Evolutionary conservation across 2,113 vertebrate species (phyloP), one percentile per base, ranked within the genome.

Genomic region (Microtus ochrogaster): DNA sequence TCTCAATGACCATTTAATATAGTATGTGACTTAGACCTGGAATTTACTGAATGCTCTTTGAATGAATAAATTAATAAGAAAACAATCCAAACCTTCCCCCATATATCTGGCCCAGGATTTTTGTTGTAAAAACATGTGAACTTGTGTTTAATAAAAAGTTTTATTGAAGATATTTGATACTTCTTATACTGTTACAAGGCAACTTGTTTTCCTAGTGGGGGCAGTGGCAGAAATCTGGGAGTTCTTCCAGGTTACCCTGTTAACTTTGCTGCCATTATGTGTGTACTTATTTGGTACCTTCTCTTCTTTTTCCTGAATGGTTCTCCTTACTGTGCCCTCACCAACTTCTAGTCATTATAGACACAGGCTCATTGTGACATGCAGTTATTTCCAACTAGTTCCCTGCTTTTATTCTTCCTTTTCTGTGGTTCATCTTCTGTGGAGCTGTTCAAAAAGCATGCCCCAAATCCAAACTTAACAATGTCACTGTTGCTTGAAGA

Each of bases 111-210:
- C 26, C 72, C 39, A 78, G 16, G 74, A 65, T 41, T 96, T 90
- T 95, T 78, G 72, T 92, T 52, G 1, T 49, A 68, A 77, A 63
- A 70, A 47, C 8, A 63, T 47, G 24, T 47, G 68, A 89, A 83
- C 58, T 12, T 70, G 41, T 88, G 92, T 96, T 90, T 81, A 91
- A 70, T 76, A 39, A 94, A 65, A 14, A 65, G 49, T 92, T 94
- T 83, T 52, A 84, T 39, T 39, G 89, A 83, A 82, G 85, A 89
- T 66, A 49, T 24, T 91, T 91, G 70, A 16, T 74, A 5, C 92
- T 97, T 92, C 61, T 68, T 41, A n/a, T 9, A 74, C 49, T 39
- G 30, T 90, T 72, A 47, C 84, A 86, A 6, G 52, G 19, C 33
- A 83, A 0, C 44, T 26, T 41, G 24, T 77, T 92, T 72, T 94